Percentiles rank a stretch among this genome's conserved stretches.
These are phyloP conservation scores for Drosophila sordidapex DNA, from an alignment of 2,888 invertebrate genomes.

Conservation along the genomic window DNA sequence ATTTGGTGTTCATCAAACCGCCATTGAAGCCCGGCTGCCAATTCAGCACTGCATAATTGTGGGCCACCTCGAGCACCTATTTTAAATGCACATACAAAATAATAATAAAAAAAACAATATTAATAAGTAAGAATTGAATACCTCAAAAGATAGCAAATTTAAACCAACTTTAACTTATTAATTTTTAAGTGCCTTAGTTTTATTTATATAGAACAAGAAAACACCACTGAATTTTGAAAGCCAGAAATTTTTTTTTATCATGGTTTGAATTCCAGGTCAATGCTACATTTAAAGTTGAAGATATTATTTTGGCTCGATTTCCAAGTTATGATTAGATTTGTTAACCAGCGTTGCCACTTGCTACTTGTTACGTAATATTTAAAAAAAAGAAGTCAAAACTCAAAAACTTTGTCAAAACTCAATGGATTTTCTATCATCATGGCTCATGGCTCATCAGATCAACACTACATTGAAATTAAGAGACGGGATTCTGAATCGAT, in stretches of 20 bases:
- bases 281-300: not conserved
- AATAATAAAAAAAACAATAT: not conserved
- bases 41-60: constrained; percentile 91
- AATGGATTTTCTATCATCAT: too few species aligned
- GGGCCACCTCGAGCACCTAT: constrained; percentile 89
- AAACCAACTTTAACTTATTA: not conserved
- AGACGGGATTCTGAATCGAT: not conserved
- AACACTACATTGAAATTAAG: not conserved
- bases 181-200: not conserved
- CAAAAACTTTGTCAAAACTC: not conserved
- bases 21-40: constrained; percentile 97
- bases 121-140: not conserved
- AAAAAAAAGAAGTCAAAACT: not conserved
- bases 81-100: too few species aligned
- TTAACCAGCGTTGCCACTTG: too few species aligned
- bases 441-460: not conserved
- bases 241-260: accelerated
- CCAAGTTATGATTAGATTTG: not conserved
- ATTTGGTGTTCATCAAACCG: constrained; percentile 93
- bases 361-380: too few species aligned
- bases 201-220: not conserved
- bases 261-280: not conserved
- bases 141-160: too few species aligned
- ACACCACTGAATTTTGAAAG: not conserved
- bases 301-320: not conserved